Base-by-base conservation (phyloP, 2,888 invertebrate genomes). In the Xestia rhomboidea region DNA sequence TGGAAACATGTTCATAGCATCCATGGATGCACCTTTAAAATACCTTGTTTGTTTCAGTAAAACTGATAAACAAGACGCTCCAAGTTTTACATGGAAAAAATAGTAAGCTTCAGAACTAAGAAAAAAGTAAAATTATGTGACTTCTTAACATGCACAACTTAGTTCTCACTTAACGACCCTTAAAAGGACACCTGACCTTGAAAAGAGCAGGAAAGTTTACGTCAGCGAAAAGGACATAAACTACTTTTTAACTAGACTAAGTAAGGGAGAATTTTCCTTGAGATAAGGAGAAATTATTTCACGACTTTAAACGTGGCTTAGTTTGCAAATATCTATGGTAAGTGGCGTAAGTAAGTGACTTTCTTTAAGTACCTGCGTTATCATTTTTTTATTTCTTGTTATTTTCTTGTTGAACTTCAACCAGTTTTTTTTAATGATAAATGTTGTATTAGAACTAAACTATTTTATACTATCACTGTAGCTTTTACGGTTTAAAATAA, bases 211-310 rank as follows among this genome's bases (percentile, higher is more conserved):
- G 60, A 64, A 82, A 86, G 51, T 83, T 77, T 30, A 64, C 60
- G 38, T 64, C 67, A 67, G 34, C 69, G 62, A 73, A 71, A 73
- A 57, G 38, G 30, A 44, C 73, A 62, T 73, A 83, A 83, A 83
- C 68, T 71, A 68, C 66, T 73, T 78, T 82, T 73, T 77, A 86
- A 75, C 79, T 73, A 10, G n/a, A 60, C 70, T 73, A 76, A 70
- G 81, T 74, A 81, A 18, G 60, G 62, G 70, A 21, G 51, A 68
- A 21, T 68, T 83, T 86, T 77, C 67, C 78, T 70, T 74, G 63
- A 77, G 83, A 83, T 86, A 86, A 83, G 63, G 54, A 64, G 60
- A 68, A 73, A 73, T 83, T 68, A 78, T 83, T 83, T 68, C 41
- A 73, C 51, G 77, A 60, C 57, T 62, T 62, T 67, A 57, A 54